Conservation (phyloP, 1,140 invertebrate species). For the Pemphigus obesinymphae region DNA sequence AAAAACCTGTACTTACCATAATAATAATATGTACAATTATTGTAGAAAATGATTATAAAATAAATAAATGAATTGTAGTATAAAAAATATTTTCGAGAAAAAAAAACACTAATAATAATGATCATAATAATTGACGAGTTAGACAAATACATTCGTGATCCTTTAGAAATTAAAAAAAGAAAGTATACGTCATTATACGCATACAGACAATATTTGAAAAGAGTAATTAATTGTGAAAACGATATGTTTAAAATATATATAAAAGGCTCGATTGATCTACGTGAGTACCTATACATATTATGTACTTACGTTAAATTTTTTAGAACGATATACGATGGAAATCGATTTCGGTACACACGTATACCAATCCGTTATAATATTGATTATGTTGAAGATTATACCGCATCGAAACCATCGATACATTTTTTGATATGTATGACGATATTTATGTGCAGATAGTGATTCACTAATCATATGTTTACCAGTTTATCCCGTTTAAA, state of each 20-base stretch:
- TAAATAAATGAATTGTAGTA: too few relatives aligned
- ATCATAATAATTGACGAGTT: not conserved
- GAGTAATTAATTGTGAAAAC: constrained; percentile 19
- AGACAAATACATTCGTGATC: not conserved
- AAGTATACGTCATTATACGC: not conserved
- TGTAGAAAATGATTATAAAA: too few relatives aligned
- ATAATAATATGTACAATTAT: not conserved
- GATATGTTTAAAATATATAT: not conserved
- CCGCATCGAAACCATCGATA: not conserved
- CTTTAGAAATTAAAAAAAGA: not conserved
- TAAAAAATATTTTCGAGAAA: not conserved
- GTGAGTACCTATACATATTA: not conserved
- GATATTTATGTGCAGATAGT: not conserved
- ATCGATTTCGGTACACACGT: not conserved
- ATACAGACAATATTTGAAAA: not conserved
- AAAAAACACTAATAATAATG: not conserved
- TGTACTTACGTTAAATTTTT: not conserved
- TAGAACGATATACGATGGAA: not conserved
- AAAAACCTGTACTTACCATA: not conserved
- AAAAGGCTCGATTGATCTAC: constrained; percentile 9
- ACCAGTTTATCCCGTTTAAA: too few relatives aligned
- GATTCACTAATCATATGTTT: too few relatives aligned
- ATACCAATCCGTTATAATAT: not conserved
- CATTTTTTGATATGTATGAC: not conserved
- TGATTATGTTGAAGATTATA: too few relatives aligned